Base-by-base conservation (phyloP, 2,888 invertebrate genomes). In the Cryptosula pallasiana region DNA sequence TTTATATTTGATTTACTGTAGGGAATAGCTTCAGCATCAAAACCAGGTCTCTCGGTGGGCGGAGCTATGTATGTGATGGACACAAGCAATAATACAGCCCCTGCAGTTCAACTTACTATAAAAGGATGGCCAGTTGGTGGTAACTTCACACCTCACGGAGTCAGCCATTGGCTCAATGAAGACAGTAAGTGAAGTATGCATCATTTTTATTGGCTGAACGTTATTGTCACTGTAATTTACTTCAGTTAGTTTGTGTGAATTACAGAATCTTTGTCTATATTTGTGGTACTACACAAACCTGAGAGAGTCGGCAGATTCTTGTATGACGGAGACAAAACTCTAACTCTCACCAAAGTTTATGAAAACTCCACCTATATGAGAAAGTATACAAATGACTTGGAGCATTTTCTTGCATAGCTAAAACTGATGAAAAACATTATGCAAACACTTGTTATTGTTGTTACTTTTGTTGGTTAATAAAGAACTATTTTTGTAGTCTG, bases 1-100 rank as follows among this genome's bases (percentile, higher is more conserved):
- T n/a, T n/a, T n/a, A n/a, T n/a, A n/a, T n/a, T n/a, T n/a, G n/a
- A n/a, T n/a, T n/a, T n/a, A n/a, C n/a, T n/a, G n/a, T n/a, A n/a
- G n/a, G n/a, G n/a, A n/a, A n/a, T n/a, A n/a, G n/a, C n/a, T n/a
- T n/a, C n/a, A n/a, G n/a, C n/a, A n/a, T n/a, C n/a, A n/a, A n/a
- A n/a, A n/a, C n/a, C n/a, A n/a, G n/a, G n/a, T n/a, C n/a, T n/a
- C n/a, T n/a, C n/a, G n/a, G 55, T 55, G 55, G 23, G 25, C 5
- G 63, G 63, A 29, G 63, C 32, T 2, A 63, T 63, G 25, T 63
- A 63, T 32, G 32, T 63, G 2, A 63, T 63, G 63, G 63, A 63
- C 63, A 63, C 63, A 16, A 34, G 13, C 5, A 63, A 34, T 9
- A 32, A 32, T 25, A 25, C 27, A 5, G n/a, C 25, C 13, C 16